Evolutionary conservation across 1,140 invertebrate genomes (phyloP).

Genomic region (Maniola jurtina): DNA sequence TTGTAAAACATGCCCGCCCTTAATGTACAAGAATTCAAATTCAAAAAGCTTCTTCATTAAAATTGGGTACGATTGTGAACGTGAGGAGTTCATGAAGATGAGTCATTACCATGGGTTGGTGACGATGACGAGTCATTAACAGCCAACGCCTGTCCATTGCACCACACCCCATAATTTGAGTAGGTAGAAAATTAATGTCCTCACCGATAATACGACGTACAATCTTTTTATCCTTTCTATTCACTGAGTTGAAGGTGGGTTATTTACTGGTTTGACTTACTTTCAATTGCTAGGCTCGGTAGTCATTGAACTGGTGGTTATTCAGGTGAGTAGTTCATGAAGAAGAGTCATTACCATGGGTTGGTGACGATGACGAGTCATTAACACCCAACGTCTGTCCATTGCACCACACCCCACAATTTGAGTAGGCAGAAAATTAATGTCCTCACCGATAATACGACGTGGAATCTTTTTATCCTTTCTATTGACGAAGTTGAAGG

Average conservation of each 20-base stretch:
- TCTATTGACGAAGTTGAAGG: constrained; percentile 50
- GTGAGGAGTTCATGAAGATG: no score
- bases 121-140: no score
- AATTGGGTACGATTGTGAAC: no score
- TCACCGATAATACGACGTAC: constrained; percentile 49
- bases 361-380: no score
- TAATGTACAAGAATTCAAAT: neutral
- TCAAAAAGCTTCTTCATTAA: no score
- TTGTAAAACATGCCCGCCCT: no score
- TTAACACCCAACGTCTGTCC: constrained; percentile 26
- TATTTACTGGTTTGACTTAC: constrained; percentile 43
- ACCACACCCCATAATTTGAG: constrained; percentile 45
- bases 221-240: constrained; percentile 65
- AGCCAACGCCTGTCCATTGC: constrained; percentile 27
- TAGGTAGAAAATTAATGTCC: constrained; percentile 69
- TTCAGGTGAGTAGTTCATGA: no score
- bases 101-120: no score
- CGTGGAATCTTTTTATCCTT: constrained; percentile 59
- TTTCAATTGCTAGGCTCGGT: constrained; percentile 10
- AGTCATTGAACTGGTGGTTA: no score
- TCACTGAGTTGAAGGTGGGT: constrained; percentile 46
- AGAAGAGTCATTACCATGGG: no score
- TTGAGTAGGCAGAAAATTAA: constrained; percentile 68
- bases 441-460: constrained; percentile 57
- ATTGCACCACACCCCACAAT: constrained; percentile 39